A percentile compares a stretch with the other conserved stretches of the same genome.
These are phyloP conservation scores for Nipponia nippon DNA, from an alignment of 2,113 vertebrate genomes.

Conservation along the genomic window DNA sequence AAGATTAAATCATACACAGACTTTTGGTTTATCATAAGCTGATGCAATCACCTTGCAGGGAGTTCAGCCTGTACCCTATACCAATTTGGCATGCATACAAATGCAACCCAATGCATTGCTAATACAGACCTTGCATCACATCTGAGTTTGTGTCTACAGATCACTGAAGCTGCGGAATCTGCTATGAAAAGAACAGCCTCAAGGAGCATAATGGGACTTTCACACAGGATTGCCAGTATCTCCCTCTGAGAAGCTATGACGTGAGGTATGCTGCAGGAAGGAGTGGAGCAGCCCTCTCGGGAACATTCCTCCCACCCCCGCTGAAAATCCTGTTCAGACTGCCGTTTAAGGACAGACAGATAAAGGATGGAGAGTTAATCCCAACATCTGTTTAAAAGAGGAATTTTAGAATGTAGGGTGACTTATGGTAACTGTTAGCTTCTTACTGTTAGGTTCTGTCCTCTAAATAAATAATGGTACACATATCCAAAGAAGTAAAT, in stretches of 20 bases:
- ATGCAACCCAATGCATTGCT: background rate
- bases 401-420: background rate
- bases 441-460: background rate
- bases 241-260: background rate
- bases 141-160: background rate
- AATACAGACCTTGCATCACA: background rate
- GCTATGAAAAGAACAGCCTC: background rate
- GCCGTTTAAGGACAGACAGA: background rate
- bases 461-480: background rate
- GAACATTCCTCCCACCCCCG: background rate
- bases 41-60: background rate
- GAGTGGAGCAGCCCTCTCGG: rapidly evolving
- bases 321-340: background rate
- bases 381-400: background rate
- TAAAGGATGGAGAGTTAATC: background rate
- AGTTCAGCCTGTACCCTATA: background rate
- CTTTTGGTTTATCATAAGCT: background rate
- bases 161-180: background rate
- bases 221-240: background rate
- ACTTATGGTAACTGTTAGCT: background rate
- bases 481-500: background rate
- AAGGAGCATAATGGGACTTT: background rate
- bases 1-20: background rate
- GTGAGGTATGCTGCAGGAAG: background rate
- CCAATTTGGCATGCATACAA: background rate